These are phyloP conservation scores for Julus scanicus DNA, from an alignment of 2,888 invertebrate species.

Conservation along the genomic window DNA sequence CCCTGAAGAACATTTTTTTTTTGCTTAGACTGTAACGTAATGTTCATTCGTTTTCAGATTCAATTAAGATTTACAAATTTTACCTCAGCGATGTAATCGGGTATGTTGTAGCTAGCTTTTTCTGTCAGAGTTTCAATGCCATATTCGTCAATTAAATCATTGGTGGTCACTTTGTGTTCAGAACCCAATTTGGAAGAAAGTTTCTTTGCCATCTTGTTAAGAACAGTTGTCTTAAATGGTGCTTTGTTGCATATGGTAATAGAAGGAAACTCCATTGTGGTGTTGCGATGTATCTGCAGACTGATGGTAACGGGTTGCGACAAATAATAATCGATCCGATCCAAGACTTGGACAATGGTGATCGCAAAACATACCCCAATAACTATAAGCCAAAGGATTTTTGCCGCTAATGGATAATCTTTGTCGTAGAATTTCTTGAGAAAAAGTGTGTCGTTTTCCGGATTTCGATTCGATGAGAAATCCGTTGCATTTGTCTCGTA, in stretches of 20 bases:
- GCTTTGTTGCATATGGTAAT: conserved; percentile 53
- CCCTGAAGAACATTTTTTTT: no score
- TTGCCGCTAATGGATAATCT: conserved; percentile 45
- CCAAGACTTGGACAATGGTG: conserved; percentile 45
- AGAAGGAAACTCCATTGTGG: conserved; percentile 38
- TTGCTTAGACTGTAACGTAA: no score
- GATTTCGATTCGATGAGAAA: neutral
- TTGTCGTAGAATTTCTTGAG: conserved; percentile 31
- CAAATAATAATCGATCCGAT: conserved; percentile 12
- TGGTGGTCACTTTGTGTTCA: neutral
- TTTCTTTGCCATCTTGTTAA: neutral
- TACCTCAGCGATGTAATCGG: conserved; percentile 10
- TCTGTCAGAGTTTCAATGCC: neutral
- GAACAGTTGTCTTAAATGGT: neutral
- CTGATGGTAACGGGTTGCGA: conserved; percentile 50
- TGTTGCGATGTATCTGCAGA: conserved; percentile 39
- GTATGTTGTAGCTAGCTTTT: conserved; percentile 47
- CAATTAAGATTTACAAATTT: neutral
- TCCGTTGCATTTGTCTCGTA: neutral
- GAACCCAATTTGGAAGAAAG: neutral
- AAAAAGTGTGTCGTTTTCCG: neutral
- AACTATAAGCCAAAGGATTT: conserved; percentile 47
- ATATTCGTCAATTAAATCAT: conserved; percentile 50
- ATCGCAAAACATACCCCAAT: conserved; percentile 42
- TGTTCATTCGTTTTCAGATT: neutral